phyloP scores from a whole-genome alignment of 35 echinoderm and acorn worm species.

The Lytechinus pictus region DNA sequence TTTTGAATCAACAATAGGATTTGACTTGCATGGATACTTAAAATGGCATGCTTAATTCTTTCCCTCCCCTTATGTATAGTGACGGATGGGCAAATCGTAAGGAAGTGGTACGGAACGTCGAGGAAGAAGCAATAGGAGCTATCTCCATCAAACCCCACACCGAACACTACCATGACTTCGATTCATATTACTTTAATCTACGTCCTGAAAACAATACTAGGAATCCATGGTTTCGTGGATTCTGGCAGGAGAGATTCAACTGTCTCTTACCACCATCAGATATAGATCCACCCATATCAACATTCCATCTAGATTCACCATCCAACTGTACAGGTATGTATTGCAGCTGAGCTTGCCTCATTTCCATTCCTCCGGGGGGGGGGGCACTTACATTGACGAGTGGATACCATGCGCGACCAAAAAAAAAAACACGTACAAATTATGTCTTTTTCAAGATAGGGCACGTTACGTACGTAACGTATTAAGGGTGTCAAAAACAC shows the following conservation, averaged over 20 bases:
- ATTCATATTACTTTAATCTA: constrained; percentile 74
- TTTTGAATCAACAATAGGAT: too few relatives aligned
- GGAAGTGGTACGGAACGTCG: constrained; percentile 66
- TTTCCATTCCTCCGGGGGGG: too few relatives aligned
- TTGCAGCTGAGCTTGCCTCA: neutral
- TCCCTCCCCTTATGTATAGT: constrained; percentile 12
- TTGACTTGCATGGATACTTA: too few relatives aligned
- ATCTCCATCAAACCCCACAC: constrained; percentile 93
- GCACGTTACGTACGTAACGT: too few relatives aligned
- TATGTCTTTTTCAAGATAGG: too few relatives aligned
- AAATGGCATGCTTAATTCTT: too few relatives aligned
- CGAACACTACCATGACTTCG: constrained; percentile 73
- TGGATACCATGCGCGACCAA: too few relatives aligned
- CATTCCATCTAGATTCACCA: neutral
- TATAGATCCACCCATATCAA: neutral
- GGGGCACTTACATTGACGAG: too few relatives aligned
- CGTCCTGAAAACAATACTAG: constrained; percentile 64
- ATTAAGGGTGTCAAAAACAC: too few relatives aligned
- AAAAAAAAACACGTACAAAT: too few relatives aligned
- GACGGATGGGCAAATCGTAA: constrained; percentile 93
- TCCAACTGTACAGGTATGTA: constrained; percentile 64
- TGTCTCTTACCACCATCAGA: constrained; percentile 59
- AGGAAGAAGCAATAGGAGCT: constrained; percentile 79
- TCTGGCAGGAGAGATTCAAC: constrained; percentile 91
- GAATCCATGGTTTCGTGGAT: constrained; percentile 98